Evolutionary conservation across 2,888 invertebrate species (phyloP), one percentile per base, ranked within the genome.

Genomic region (Dicyrtoma fusca): DNA sequence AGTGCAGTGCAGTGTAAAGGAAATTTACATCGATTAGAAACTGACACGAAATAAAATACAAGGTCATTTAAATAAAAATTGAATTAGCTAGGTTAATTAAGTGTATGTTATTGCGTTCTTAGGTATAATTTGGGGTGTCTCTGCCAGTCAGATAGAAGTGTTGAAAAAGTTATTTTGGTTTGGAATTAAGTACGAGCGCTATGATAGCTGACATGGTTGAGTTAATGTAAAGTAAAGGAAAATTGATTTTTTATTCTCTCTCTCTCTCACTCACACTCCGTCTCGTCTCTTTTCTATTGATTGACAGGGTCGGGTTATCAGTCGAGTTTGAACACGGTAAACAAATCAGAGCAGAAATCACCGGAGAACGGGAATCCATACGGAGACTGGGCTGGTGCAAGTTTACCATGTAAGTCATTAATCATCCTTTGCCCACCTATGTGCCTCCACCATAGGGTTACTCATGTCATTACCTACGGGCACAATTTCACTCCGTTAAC

Each of bases 291-390:
- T 42, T 17, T 70, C 42, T 65, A 55, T 72, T 59, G 66, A 59
- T 81, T 82, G 85, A 81, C 87, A 89, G 90, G 90, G 84, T 88
- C 89, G 77, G 90, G 90, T 84, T 90, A 90, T 84, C 89, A 89
- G 85, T 90, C 90, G 78, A 86, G 85, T 81, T 84, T 91, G 82
- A 91, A 91, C 84, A 91, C 91, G 85, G 91, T 91, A 83, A 91
- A 89, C 84, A 91, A 91, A 85, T 90, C 90, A 68, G 91, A 91
- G 84, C 90, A 91, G 84, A 76, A 75, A 70, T 79, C 77, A 71
- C 75, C 76, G 73, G 79, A 79, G 74, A 75, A 74, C 53, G 71
- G 74, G 69, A 75, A 75, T 69, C 69, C 68, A 57, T 66, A 72
- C 45, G 76, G 49, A 26, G 49, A 76, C 65, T 77, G 77, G 79